phyloP scores from a whole-genome alignment of 2,797 vertebrate genomes.

The Nasua narica region DNA sequence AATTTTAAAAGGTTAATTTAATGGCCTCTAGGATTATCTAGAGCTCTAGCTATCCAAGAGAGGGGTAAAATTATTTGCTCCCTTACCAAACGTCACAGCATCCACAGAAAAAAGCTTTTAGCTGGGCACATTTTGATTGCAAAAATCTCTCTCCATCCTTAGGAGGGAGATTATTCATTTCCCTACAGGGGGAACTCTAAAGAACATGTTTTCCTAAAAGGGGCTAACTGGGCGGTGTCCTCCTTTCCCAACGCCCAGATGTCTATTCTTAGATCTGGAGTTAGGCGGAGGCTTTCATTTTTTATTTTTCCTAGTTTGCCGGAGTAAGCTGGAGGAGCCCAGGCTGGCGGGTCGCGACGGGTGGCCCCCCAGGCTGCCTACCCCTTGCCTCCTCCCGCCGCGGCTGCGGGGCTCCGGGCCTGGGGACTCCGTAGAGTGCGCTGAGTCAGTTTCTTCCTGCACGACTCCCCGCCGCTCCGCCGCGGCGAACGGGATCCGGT shows the following conservation, averaged over 20 bases:
- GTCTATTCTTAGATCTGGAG: slow-evolving; percentile 60
- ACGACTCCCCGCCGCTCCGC: background rate
- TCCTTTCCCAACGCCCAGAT: slow-evolving; percentile 44
- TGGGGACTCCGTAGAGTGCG: background rate
- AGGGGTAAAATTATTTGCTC: background rate
- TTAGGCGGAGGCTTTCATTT: slow-evolving; percentile 43
- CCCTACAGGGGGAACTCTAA: slow-evolving; percentile 31
- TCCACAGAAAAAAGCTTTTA: background rate
- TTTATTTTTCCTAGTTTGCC: background rate
- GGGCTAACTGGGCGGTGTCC: slow-evolving; percentile 58
- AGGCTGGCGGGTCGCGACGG: rapidly evolving
- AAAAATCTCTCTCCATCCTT: background rate
- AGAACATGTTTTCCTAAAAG: slow-evolving; percentile 37
- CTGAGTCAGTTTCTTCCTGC: background rate
- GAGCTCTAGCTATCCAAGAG: background rate
- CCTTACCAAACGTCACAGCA: background rate
- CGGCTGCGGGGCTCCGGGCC: background rate
- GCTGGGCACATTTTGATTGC: background rate
- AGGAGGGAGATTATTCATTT: slow-evolving; percentile 16
- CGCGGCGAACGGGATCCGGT: background rate
- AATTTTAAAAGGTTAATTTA: background rate
- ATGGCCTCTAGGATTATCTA: background rate
- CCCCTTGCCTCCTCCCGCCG: background rate
- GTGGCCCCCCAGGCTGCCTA: background rate
- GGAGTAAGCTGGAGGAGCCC: background rate